Evolutionary conservation across 2,113 vertebrate species (phyloP), one percentile per base, ranked within the genome.

Genomic region (Urocitellus parryii): DNA sequence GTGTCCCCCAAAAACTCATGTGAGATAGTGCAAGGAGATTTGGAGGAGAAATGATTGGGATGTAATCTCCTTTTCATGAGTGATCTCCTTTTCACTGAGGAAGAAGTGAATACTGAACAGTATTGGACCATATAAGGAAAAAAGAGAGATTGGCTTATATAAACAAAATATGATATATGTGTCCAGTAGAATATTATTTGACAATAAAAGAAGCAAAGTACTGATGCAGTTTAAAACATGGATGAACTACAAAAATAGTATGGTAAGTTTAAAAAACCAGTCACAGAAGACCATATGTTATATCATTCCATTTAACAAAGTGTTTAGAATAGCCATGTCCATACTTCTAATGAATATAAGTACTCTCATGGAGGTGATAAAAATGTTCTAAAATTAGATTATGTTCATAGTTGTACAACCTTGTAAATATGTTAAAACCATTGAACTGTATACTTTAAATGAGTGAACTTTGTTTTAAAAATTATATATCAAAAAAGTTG

Each of bases 361-460:
- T 1, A 73, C 92, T 93, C 3, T 95, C 70, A 84, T 29, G 1
- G 51, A 13, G 8, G 3, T 81, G 27, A 61, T 93, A 29, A 94
- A 90, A 79, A 48, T 82, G 20, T 92, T 94, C 79, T 90, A 65
- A 88, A 95, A 79, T 70, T 81, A 81, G 14, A 56, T 93, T 81
- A 61, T 85, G 25, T 25, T 85, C 48, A n/a, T 92, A 24, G 3
- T 77, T 37, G 1, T 25, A 63, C 12, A 95, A 76, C 37, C 96
- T 95, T 70, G 1, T 72, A 88, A 89, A 82, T 88, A 72, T 25
- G 7, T 95, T 94, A 76, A 74, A 78, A 82, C n/a, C 18, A 53
- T 53, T 93, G 29, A 84, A 83, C 63, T 90, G 4, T 58, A 63
- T 67, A 63, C 17, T 67, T 88, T 32, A 93, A 80, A 27, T 76